Evolutionary conservation across 2,888 invertebrate species (phyloP).

Genomic region (Gerosis bhagava): DNA sequence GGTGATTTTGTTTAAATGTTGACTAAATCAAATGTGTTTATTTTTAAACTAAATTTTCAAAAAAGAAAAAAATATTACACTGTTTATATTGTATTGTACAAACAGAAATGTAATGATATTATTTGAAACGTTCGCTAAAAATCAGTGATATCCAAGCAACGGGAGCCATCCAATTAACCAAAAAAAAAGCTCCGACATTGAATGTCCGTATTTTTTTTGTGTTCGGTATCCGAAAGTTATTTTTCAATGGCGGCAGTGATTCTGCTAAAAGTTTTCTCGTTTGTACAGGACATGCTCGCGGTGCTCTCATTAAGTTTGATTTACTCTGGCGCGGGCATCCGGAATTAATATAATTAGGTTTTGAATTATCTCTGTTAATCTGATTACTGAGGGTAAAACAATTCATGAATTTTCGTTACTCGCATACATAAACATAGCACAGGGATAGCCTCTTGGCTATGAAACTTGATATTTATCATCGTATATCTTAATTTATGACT

Average conservation of each 20-base stretch:
- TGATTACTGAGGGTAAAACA: constrained; percentile 13
- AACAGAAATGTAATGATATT: no score
- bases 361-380: constrained; percentile 20
- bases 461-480: no score
- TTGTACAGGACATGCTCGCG: constrained; percentile 23
- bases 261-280: constrained; percentile 27
- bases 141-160: no score
- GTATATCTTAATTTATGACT: no score
- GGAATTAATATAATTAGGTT: constrained; percentile 22
- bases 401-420: constrained; percentile 7
- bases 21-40: no score
- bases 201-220: constrained; percentile 13
- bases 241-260: constrained; percentile 16
- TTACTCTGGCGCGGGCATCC: constrained; percentile 12
- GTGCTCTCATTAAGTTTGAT: constrained; percentile 24
- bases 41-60: no score
- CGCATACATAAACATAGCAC: no score
- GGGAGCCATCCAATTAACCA: constrained; percentile 13
- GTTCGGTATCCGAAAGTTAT: constrained; percentile 20
- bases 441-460: no score
- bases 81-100: no score
- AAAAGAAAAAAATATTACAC: no score
- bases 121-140: no score
- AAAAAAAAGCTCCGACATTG: constrained; percentile 9
- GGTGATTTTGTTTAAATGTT: no score